Percentiles rank a stretch among this genome's conserved stretches.
These are phyloP conservation scores for Myrmecobius fasciatus DNA, from an alignment of 2,113 vertebrate genomes.

Conservation along the genomic window DNA sequence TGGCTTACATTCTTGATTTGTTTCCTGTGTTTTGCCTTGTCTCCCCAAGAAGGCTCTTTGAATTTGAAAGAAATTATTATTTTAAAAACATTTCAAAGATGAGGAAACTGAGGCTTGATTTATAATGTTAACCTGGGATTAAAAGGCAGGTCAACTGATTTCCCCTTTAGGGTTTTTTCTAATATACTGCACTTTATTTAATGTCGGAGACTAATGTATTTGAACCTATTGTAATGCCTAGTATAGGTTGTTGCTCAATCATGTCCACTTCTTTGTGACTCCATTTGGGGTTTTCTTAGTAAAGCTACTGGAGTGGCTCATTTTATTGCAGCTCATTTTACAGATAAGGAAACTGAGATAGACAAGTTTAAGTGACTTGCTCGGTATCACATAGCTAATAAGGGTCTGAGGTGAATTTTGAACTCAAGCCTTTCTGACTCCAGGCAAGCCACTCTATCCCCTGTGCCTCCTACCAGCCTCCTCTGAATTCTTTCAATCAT, in stretches of 20 bases:
- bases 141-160: neutral
- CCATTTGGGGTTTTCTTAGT: neutral
- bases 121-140: neutral
- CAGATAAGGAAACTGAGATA: no score
- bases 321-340: no score
- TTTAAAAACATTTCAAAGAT: neutral
- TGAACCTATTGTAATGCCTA: neutral
- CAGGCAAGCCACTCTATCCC: no score
- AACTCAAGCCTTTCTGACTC: no score
- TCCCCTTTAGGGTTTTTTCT: neutral
- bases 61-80: neutral
- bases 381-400: no score
- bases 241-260: neutral
- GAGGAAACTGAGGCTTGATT: neutral
- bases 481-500: no score
- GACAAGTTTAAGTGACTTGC: no score
- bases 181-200: neutral
- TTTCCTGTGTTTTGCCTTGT: neutral
- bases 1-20: neutral
- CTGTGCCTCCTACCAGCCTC: no score
- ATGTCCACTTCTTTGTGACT: neutral
- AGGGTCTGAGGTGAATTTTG: no score
- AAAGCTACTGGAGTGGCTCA: neutral
- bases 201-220: neutral
- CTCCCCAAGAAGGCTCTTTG: neutral